Evolutionary conservation across 1,140 invertebrate genomes (phyloP).

Genomic region (Ceratina calcarata): DNA sequence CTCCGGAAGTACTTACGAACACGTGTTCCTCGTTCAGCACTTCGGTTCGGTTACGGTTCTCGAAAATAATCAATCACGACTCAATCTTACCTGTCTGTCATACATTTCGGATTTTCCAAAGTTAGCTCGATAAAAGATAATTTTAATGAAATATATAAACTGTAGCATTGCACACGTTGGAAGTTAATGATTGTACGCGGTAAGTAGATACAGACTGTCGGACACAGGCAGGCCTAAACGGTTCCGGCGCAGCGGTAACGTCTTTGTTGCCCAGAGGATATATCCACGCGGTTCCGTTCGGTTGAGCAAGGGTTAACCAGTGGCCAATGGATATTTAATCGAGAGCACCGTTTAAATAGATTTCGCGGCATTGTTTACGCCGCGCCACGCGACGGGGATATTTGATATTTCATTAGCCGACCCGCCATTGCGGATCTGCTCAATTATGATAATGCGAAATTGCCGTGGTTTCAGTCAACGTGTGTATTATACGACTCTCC

Average conservation of each 20-base stretch:
- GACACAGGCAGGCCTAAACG: not conserved
- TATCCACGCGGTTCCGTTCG: constrained; percentile 17
- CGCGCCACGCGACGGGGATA: not conserved
- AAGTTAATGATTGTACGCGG: no score
- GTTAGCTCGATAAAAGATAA: no score
- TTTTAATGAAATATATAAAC: no score
- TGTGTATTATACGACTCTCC: not conserved
- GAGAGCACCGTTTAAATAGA: constrained; percentile 25
- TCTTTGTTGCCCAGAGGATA: constrained; percentile 33
- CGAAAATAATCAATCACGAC: no score
- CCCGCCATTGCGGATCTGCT: constrained; percentile 1
- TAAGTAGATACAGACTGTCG: no score
- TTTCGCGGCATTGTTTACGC: constrained; percentile 34
- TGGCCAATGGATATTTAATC: constrained; percentile 42
- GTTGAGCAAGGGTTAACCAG: constrained; percentile 31
- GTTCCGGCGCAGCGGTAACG: constrained; percentile 24
- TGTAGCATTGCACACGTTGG: no score
- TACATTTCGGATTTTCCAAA: no score
- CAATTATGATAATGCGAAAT: constrained; percentile 39
- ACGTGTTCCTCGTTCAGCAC: no score
- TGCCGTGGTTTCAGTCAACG: not conserved
- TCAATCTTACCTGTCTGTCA: no score
- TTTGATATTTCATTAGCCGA: constrained; percentile 36
- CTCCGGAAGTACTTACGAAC: no score
- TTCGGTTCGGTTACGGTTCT: no score